Evolutionary conservation across 2,113 vertebrate species (phyloP).

Genomic region (Melanerpes aurifrons): DNA sequence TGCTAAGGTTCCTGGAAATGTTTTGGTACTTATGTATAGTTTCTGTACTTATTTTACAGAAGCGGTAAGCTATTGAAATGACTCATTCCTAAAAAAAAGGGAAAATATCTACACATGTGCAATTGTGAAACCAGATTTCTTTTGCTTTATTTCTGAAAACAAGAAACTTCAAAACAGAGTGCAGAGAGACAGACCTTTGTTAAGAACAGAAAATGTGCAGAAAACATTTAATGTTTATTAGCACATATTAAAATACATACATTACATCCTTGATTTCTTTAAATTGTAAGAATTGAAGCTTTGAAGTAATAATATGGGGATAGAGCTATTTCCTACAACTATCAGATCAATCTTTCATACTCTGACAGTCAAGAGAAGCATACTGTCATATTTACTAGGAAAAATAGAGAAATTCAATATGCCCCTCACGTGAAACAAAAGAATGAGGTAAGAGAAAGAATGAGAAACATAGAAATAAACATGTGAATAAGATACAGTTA

Average conservation of each 20-base stretch:
- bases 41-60: not conserved
- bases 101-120: not conserved
- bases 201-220: not conserved
- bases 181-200: not conserved
- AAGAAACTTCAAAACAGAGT: not conserved
- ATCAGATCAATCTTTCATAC: not conserved
- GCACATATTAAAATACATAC: not conserved
- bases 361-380: not conserved
- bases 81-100: not conserved
- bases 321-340: not conserved
- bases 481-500: accelerated
- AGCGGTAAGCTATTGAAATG: not conserved
- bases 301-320: not conserved
- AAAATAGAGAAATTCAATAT: not conserved
- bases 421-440: not conserved
- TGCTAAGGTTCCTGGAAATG: not conserved
- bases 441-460: not conserved
- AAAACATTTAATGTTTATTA: not conserved
- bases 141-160: not conserved
- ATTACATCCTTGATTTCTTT: not conserved
- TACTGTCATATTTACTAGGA: not conserved
- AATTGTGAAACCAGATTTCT: not conserved
- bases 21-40: not conserved
- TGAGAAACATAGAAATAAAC: not conserved
- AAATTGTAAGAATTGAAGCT: not conserved